Evolutionary conservation across 2,113 vertebrate species (phyloP).

Genomic region (zebrafish (Danio rerio)): GRCz12tu NC_133190.1:49325001-49325500

Average conservation of each 20-base stretch:
- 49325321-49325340: too few relatives aligned
- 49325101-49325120: background rate
- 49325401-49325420: too few relatives aligned
- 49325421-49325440: too few relatives aligned
- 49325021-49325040: background rate
- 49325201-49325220: background rate
- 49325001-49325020: background rate
- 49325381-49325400: too few relatives aligned
- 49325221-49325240: constrained; percentile 19
- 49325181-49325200: background rate
- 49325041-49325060: background rate
- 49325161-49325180: background rate
- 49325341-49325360: too few relatives aligned
- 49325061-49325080: background rate
- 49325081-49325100: background rate
- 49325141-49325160: constrained; percentile 13
- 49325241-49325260: background rate
- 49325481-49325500: too few relatives aligned
- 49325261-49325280: too few relatives aligned
- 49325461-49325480: too few relatives aligned
- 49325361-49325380: too few relatives aligned
- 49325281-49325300: too few relatives aligned
- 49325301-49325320: too few relatives aligned
- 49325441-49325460: too few relatives aligned
- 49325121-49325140: constrained; percentile 27